Evolutionary conservation across 2,113 vertebrate genomes (phyloP).

Genomic region (Aix galericulata): DNA sequence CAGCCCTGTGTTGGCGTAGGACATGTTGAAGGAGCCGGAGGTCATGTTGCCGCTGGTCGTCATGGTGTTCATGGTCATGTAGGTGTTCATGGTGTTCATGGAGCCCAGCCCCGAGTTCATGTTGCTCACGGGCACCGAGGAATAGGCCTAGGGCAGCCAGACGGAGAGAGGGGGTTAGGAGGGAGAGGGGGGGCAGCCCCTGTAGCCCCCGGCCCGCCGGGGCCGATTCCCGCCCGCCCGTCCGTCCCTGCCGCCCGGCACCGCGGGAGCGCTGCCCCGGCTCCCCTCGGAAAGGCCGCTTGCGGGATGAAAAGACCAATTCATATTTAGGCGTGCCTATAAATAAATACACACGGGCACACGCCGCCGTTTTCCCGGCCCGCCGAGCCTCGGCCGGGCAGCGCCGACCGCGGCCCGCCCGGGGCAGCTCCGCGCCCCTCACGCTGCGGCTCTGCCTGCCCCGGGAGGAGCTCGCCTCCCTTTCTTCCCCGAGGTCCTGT

Average conservation of each 20-base stretch:
- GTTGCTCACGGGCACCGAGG: constrained; percentile 88
- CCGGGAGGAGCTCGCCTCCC: not conserved
- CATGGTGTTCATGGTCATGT: constrained; percentile 92
- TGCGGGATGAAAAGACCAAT: not conserved
- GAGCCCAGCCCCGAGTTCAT: constrained; percentile 90
- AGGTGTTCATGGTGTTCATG: constrained; percentile 89
- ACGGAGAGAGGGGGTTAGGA: constrained; percentile 56
- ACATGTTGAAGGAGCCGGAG: constrained; percentile 94
- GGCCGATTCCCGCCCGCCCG: not conserved
- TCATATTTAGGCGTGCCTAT: not conserved
- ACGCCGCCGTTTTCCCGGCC: not conserved
- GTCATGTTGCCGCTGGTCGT: constrained; percentile 90
- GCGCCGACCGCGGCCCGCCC: not conserved
- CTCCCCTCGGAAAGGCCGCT: not conserved
- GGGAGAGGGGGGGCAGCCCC: not conserved
- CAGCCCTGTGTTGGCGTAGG: constrained; percentile 90
- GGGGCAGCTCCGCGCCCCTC: not conserved
- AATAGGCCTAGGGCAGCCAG: constrained; percentile 87
- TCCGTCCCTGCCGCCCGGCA: not conserved
- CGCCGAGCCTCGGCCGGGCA: not conserved
- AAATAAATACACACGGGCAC: not conserved
- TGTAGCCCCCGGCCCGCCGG: not conserved
- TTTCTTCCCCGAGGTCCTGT: not conserved
- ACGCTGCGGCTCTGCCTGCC: not conserved
- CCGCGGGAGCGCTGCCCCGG: not conserved